A percentile compares a stretch with the other conserved stretches of the same genome.
Conservation (phyloP, 2,113 vertebrate species). For the Anhinga rufa region DNA sequence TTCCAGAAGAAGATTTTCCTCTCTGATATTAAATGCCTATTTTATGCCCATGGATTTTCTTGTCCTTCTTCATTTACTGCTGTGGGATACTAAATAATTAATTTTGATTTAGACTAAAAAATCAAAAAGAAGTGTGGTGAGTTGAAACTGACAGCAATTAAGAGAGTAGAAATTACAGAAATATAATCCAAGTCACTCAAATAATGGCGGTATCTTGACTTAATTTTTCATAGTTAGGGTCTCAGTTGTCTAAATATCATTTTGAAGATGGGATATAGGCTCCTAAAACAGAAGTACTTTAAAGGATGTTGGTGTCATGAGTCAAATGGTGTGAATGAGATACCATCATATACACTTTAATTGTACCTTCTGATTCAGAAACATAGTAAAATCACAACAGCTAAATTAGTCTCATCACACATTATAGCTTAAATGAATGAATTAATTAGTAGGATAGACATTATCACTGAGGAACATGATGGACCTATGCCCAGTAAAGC, state of each 20-base stretch:
- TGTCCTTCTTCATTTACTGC: not conserved
- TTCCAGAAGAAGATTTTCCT: not conserved
- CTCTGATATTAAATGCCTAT: not conserved
- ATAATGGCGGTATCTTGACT: not conserved
- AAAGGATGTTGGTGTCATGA: not conserved
- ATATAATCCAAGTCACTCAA: not conserved
- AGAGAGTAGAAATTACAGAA: not conserved
- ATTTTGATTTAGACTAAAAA: not conserved
- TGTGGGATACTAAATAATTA: not conserved
- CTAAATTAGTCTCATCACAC: not conserved
- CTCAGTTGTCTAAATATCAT: not conserved
- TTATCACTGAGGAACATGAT: not conserved
- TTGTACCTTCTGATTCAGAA: not conserved
- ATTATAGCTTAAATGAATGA: not conserved
- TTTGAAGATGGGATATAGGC: not conserved
- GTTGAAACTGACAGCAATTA: not conserved
- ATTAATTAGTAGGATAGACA: not conserved
- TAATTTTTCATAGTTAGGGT: not conserved
- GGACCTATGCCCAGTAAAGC: not conserved
- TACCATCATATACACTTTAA: not conserved
- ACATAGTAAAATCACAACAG: not conserved
- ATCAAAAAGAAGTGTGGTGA: fast-evolving
- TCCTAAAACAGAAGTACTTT: not conserved
- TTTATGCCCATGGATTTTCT: not conserved
- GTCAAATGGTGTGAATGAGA: not conserved